Evolutionary conservation across 1,140 invertebrate genomes (phyloP).

Genomic region (Alviniconcha marisindica): DNA sequence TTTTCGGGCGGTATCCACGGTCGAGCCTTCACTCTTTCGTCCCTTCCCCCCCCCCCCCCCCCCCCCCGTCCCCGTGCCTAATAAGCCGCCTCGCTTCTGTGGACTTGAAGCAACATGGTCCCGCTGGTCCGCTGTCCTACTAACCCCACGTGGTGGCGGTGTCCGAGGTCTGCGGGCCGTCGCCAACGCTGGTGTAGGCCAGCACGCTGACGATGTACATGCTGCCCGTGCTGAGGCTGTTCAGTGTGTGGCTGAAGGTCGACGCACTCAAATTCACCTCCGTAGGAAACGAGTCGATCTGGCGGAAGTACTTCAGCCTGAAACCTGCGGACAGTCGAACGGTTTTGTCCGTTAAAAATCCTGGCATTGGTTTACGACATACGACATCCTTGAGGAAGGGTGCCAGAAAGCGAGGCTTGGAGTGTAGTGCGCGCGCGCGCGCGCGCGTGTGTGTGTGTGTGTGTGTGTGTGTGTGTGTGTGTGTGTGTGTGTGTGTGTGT

Average conservation of each 20-base stretch:
- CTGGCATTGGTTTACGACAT: background rate
- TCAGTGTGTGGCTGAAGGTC: constrained; percentile 20
- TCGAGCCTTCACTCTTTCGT: background rate
- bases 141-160: constrained; percentile 12
- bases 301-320: constrained; percentile 7
- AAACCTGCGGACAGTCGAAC: background rate
- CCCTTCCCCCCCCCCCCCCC: too few species aligned
- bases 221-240: background rate
- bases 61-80: too few species aligned
- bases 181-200: constrained; percentile 15
- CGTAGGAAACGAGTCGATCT: background rate
- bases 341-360: background rate
- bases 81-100: too few species aligned
- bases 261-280: background rate
- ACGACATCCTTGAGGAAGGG: too few species aligned
- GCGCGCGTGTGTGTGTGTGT: too few species aligned
- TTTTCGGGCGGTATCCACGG: too few species aligned
- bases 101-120: background rate
- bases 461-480: too few species aligned
- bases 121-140: background rate
- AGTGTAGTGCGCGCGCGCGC: too few species aligned
- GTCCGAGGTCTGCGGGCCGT: background rate
- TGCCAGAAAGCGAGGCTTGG: too few species aligned
- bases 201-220: background rate
- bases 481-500: too few species aligned